These are phyloP conservation scores for Lepidurus couesii DNA, from an alignment of 1,140 invertebrate species.

Conservation along the genomic window DNA sequence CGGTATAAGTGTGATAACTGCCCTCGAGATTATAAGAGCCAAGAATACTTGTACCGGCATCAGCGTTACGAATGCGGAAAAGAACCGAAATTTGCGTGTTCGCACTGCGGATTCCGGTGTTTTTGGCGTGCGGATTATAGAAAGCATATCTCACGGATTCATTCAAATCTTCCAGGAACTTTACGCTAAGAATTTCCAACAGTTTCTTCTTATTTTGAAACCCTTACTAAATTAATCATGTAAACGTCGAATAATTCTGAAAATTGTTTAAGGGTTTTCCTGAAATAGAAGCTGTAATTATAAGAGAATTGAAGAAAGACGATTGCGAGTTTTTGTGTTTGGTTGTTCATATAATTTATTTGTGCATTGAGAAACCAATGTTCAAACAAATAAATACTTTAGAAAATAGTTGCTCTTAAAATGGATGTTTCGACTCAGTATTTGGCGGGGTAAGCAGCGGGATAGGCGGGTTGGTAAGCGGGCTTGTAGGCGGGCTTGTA, in stretches of 20 bases:
- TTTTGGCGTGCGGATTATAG: background rate
- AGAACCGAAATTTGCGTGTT: conserved; percentile 59
- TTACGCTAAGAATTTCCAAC: background rate
- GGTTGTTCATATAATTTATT: background rate
- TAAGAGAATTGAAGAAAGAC: background rate
- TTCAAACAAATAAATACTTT: conserved; percentile 4
- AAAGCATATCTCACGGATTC: background rate
- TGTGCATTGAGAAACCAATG: background rate
- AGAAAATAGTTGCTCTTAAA: background rate
- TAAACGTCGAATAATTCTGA: background rate
- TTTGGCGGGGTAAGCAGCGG: conserved; percentile 26
- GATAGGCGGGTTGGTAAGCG: conserved; percentile 24
- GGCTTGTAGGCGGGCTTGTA: conserved; percentile 37
- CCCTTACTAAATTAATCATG: background rate
- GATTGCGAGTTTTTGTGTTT: background rate
- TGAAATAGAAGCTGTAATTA: background rate
- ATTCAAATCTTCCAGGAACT: background rate
- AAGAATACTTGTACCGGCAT: conserved; percentile 39
- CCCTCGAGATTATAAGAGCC: background rate
- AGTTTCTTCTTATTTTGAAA: background rate
- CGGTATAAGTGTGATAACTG: background rate
- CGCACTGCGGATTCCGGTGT: conserved; percentile 48
- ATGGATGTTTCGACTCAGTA: background rate
- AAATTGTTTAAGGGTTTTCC: too few relatives aligned
- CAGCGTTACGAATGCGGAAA: conserved; percentile 63